Evolutionary conservation across 2,888 invertebrate genomes (phyloP), one percentile per base, ranked within the genome.

Genomic region (Choreutis nemorana): DNA sequence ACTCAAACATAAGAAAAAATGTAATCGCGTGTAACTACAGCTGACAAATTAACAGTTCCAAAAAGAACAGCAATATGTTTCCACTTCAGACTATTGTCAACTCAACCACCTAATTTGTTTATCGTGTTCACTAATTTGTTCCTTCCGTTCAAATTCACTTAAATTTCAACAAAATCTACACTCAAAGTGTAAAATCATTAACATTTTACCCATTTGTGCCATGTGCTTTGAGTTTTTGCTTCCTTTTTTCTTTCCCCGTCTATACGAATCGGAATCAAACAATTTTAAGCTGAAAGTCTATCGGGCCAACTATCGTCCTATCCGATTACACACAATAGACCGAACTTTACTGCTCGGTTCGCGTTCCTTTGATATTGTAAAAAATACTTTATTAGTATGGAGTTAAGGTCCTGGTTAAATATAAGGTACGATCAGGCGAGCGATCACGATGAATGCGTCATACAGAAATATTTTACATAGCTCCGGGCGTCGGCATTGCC

Each of bases 381-480:
- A 49, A 65, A 50, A 11, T 18, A 18, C 18, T 18, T 18, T 18
- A 18, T 6, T 6, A 27, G 34, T 42, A 50, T 40, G 38, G 33
- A 28, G 34, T 34, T 49, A 53, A 53, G 50, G 52, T 58, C 49
- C 37, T 41, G 42, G 42, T 45, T 59, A 65, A 55, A 55, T 57
- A 49, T 58, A 52, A 55, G 54, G 57, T 55, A 55, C 64, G 68
- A 67, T 72, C 68, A 60, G 65, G 60, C 66, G 43, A 46, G 55
- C 72, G 73, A 75, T 75, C 75, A 71, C 72, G 71, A 73, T 73
- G 78, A 75, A 77, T 72, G 78, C 72, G 73, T 70, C 68, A 67
- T n/a, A 67, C 67, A 72, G 78, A 77, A 78, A 78, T 78, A 78
- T 78, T 78, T 77, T 75, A 75, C 77, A 75, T 68, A 47, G 73